Evolutionary conservation across 2,888 invertebrate genomes (phyloP).

Genomic region (Xylota segnis): DNA sequence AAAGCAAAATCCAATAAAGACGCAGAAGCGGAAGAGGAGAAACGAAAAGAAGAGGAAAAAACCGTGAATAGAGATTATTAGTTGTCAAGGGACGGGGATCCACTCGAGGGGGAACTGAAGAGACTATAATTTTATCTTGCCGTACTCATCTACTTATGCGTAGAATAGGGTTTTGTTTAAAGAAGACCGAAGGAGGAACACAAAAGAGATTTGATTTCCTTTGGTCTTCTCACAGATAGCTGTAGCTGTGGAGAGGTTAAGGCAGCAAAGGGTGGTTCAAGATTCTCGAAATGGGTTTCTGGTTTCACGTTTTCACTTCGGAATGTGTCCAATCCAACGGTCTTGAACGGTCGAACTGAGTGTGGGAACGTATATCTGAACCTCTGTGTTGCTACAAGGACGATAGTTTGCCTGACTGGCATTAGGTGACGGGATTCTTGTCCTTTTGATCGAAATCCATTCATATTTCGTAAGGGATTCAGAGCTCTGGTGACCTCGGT

Average conservation of each 20-base stretch:
- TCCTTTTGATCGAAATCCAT: no score
- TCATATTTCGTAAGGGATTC: no score
- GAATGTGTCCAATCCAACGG: no score
- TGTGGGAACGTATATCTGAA: no score
- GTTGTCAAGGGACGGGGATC: constrained; percentile 54
- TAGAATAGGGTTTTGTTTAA: background rate
- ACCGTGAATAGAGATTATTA: constrained; percentile 61
- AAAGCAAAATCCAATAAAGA: constrained; percentile 63
- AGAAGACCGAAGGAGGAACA: background rate
- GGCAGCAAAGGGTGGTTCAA: background rate
- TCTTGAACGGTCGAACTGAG: no score
- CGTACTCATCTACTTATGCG: constrained; percentile 42
- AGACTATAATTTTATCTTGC: constrained; percentile 56
- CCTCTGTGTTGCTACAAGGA: no score
- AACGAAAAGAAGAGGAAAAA: background rate
- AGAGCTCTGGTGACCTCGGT: no score
- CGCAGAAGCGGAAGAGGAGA: constrained; percentile 6
- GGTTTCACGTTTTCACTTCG: no score
- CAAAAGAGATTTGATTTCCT: constrained; percentile 7
- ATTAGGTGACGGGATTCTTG: no score
- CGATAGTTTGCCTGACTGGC: no score
- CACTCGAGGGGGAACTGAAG: constrained; percentile 45
- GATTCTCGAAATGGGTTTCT: no score
- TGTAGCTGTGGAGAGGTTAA: background rate
- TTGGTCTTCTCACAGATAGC: constrained; percentile 4